phyloP scores from a whole-genome alignment of 2,888 invertebrate genomes.

The Phengaris alcon region DNA sequence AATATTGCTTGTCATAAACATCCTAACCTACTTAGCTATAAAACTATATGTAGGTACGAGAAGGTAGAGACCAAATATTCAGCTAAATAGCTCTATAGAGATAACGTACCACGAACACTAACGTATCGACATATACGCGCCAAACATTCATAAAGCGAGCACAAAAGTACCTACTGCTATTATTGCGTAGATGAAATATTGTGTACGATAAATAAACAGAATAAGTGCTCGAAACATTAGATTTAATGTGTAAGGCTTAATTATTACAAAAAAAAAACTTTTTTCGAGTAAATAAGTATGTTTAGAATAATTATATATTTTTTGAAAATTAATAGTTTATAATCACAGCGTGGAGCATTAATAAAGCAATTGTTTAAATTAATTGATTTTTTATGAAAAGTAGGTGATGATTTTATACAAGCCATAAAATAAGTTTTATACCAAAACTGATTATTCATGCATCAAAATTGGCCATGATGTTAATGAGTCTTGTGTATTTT shows the following conservation, averaged over 20 bases:
- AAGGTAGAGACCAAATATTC: background rate
- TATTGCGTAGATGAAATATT: background rate
- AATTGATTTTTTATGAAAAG: constrained; percentile 15
- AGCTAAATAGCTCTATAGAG: constrained; percentile 20
- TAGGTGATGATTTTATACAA: constrained; percentile 20
- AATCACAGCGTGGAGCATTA: constrained; percentile 11
- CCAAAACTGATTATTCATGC: background rate
- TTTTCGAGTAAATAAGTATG: background rate
- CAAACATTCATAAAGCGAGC: background rate
- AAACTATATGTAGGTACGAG: constrained; percentile 16
- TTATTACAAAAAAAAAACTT: background rate
- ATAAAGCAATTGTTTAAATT: constrained; percentile 24
- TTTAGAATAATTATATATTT: background rate
- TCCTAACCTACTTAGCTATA: constrained; percentile 4
- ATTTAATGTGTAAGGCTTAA: background rate
- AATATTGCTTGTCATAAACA: background rate
- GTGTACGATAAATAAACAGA: background rate
- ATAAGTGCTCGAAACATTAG: background rate
- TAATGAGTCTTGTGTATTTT: background rate
- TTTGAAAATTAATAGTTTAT: constrained; percentile 8
- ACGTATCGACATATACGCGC: background rate
- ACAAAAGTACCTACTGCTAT: background rate
- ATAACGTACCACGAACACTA: background rate
- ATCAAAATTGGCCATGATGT: background rate
- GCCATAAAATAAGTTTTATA: constrained; percentile 25